Base-by-base conservation (phyloP, 2,113 vertebrate species). In the Channa maculata region DNA sequence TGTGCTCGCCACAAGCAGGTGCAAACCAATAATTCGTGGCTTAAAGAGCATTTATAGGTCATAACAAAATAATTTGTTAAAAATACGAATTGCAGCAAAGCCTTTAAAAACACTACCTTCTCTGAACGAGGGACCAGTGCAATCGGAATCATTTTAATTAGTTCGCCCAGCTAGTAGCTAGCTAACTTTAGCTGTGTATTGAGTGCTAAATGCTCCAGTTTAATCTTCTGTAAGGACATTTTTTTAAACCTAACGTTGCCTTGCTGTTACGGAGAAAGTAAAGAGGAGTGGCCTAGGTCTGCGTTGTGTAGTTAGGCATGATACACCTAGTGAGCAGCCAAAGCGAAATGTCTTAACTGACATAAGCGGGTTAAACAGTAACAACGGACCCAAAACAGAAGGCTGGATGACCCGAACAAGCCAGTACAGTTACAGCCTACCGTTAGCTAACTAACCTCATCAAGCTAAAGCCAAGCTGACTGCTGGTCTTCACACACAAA, bases 361-460 rank as follows among this genome's bases (percentile, higher is more conserved):
- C 38, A 43, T 51, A 9, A 50, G 10, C 37, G 54, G 6, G 8
- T 6, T 53, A 8, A 43, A 51, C 14, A n/a, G 52, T 63, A 8
- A 1, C 0, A 2, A 39, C 7, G 4, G 2, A 71, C 34, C 3
- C 11, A 39, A 24, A 55, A 13, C 43, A 76, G 5, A 2, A 5
- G 14, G 0, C 8, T 62, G 12, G 7, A 51, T 41, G 63, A 70
- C 37, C 46, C 58, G 36, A 11, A 60, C 39, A 41, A 52, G 11
- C 69, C 9, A 1, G 57, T 3, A 50, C 14, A 65, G 69, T 72
- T 72, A 59, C 24, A 24, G 24, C 24, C 24, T 24, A 65, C 12
- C 46, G 65, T 83, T 62, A 78, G 83, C 86, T 83, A 65, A 67
- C 75, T 68, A 70, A 78, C 82, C 63, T 45, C 84, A 77, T 71